Evolutionary conservation across 2,888 invertebrate species (phyloP).

Genomic region (Hermaeophaga mercurialis): DNA sequence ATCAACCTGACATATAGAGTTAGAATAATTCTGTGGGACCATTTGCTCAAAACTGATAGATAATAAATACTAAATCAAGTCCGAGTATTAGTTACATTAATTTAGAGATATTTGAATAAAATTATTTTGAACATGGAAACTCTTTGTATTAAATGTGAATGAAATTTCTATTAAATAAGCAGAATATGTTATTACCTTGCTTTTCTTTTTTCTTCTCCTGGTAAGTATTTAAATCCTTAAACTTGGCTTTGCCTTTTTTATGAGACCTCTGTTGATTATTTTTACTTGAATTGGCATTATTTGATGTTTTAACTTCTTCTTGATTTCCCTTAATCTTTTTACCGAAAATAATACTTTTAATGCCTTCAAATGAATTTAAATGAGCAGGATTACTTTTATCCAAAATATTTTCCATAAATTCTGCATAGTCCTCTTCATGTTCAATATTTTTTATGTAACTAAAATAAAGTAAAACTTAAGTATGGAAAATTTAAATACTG

Average conservation of each 20-base stretch:
- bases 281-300: slow-evolving; percentile 14
- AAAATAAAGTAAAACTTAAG: slow-evolving; percentile 41
- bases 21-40: too few relatives aligned
- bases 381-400: slow-evolving; percentile 71
- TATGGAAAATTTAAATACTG: background rate
- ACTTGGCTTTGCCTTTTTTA: slow-evolving; percentile 47
- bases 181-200: slow-evolving; percentile 44
- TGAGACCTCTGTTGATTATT: slow-evolving; percentile 27
- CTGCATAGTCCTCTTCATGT: slow-evolving; percentile 72
- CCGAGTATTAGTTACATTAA: too few relatives aligned
- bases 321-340: slow-evolving; percentile 18
- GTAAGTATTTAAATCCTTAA: slow-evolving; percentile 45
- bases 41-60: too few relatives aligned
- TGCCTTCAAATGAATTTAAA: slow-evolving; percentile 63
- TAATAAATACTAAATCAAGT: too few relatives aligned
- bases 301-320: slow-evolving; percentile 6
- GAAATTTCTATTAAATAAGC: too few relatives aligned
- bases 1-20: too few relatives aligned
- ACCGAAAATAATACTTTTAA: slow-evolving; percentile 52
- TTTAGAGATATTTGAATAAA: too few relatives aligned
- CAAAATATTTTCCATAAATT: slow-evolving; percentile 77
- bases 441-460: slow-evolving; percentile 78
- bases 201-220: slow-evolving; percentile 46
- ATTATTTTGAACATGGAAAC: too few relatives aligned
- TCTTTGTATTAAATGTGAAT: too few relatives aligned